phyloP scores from a whole-genome alignment of 2,113 vertebrate species.

The Lepus americanus region DNA sequence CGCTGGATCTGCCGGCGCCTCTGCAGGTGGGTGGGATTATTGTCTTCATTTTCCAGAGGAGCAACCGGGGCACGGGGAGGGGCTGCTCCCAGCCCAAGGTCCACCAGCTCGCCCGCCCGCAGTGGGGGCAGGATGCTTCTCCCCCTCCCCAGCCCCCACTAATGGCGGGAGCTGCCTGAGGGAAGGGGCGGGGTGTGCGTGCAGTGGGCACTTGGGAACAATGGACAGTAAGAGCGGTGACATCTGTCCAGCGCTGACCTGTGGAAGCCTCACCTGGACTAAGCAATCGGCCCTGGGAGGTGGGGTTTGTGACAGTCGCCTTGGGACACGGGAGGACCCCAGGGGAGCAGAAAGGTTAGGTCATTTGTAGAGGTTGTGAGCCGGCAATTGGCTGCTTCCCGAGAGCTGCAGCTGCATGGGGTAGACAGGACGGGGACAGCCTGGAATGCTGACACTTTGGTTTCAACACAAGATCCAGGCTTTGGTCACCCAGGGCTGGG shows the following conservation, averaged over 20 bases:
- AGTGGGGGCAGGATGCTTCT: too few species aligned
- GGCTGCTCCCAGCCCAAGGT: background rate
- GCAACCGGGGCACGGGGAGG: background rate
- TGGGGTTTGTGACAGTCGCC: background rate
- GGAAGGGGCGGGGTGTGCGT: too few species aligned
- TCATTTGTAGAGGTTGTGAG: background rate
- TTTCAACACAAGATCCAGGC: background rate
- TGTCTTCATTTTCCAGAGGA: background rate
- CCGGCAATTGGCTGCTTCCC: background rate
- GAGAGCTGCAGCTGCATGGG: background rate
- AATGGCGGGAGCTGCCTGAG: fast-evolving
- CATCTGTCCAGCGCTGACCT: background rate
- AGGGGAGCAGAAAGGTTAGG: background rate
- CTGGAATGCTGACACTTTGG: fast-evolving
- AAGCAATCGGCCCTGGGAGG: background rate
- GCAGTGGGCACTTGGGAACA: background rate
- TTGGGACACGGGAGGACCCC: background rate
- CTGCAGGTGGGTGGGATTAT: fast-evolving
- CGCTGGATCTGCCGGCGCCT: background rate
- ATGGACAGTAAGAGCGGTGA: background rate
- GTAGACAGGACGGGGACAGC: background rate
- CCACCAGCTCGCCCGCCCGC: background rate
- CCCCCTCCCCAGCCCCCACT: background rate
- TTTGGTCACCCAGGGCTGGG: background rate
- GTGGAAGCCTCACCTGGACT: background rate